Base-by-base conservation (phyloP, 1,140 invertebrate species). In the Aphaenogaster ashmeadi region DNA sequence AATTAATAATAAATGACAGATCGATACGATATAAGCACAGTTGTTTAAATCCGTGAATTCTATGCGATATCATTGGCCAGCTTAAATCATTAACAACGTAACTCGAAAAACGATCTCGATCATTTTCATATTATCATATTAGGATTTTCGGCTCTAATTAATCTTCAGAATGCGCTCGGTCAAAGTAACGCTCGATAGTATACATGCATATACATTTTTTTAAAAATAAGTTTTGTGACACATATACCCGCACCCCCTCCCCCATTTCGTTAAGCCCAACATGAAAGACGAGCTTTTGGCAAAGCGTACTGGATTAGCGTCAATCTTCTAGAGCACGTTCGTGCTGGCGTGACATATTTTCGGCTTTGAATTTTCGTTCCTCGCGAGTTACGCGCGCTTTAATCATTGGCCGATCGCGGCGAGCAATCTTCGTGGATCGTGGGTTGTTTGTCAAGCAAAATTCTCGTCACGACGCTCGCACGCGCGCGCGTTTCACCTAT, bases 361-460 rank as follows among this genome's bases (percentile, higher is more conserved):
- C 85, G 84, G 90, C 90, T 91, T 91, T 78, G 69, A 87, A 83
- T 91, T 91, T 89, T 83, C 90, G 36, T 21, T 50, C 36, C 41
- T 58, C 41, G 41, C 74, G 84, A 44, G 56, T 52, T 44, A 74
- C 88, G 58, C 83, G 58, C 74, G 77, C 56, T 75, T 80, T 87
- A 89, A 88, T 89, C 89, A 86, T 81, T 64, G 72, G 71, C 77
- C 89, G 79, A 91, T 91, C 87, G 78, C 54, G 64, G 86, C 88
- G 80, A 86, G 88, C 91, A 92, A 92, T 93, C 92, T 93, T 92
- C 89, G 72, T 77, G 81, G 88, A 92, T 90, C 88, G 69, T 64
- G 72, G 88, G 58, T 92, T 93, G 92, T 92, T 93, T 88, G 91
- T 90, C 84, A 88, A 93, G 87, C 67, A 56, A 87, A 92, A 93